A percentile compares a stretch with the other conserved stretches of the same genome.
These are phyloP conservation scores for Psilopogon haemacephalus DNA, from an alignment of 2,113 vertebrate species.

Conservation along the genomic window DNA sequence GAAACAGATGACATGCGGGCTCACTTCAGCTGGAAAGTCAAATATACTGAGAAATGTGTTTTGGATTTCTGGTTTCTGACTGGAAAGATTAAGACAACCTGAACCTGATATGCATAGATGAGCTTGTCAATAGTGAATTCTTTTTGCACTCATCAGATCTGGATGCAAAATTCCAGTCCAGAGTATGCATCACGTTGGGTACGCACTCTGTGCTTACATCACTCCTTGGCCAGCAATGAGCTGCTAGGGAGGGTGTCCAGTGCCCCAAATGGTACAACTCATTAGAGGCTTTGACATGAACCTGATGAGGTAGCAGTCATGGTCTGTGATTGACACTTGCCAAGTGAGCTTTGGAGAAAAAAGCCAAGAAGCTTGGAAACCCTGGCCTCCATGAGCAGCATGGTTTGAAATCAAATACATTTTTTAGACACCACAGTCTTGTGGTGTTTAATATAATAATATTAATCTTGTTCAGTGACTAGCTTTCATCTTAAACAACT, in stretches of 20 bases:
- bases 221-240: neutral
- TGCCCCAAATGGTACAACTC: neutral
- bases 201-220: neutral
- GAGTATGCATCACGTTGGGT: neutral
- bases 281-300: neutral
- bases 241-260: neutral
- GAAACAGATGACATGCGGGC: neutral
- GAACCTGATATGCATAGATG: neutral
- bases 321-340: neutral
- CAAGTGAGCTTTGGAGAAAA: neutral
- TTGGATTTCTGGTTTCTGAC: neutral
- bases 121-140: neutral
- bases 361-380: neutral
- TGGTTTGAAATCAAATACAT: neutral
- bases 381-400: neutral
- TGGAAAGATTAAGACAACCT: neutral
- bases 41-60: neutral
- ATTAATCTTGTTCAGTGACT: neutral
- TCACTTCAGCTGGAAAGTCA: neutral
- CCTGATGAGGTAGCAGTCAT: neutral
- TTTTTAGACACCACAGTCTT: neutral
- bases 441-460: neutral
- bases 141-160: neutral
- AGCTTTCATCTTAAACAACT: neutral
- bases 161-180: neutral